Conservation (phyloP, 2,113 vertebrate species). For the Nesogale talazaci region DNA sequence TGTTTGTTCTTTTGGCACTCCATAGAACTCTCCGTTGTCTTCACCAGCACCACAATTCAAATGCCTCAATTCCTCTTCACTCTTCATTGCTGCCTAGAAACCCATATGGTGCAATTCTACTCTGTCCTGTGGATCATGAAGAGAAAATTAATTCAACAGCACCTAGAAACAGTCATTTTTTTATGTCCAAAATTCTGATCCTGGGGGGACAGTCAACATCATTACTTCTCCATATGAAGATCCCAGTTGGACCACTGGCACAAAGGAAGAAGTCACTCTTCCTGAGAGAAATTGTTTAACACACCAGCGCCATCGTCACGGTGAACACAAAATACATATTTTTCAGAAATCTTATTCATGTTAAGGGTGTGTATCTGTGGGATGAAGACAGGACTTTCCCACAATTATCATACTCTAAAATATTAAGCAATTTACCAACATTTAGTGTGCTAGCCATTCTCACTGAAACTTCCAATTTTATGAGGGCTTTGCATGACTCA, state of each 20-base stretch:
- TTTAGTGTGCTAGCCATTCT: too few relatives aligned
- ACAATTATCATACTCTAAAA: too few relatives aligned
- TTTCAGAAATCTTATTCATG: background rate
- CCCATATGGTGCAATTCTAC: background rate
- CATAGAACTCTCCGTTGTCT: too few relatives aligned
- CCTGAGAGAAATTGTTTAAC: background rate
- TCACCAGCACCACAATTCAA: too few relatives aligned
- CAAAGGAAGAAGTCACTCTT: background rate
- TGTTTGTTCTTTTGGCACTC: too few relatives aligned
- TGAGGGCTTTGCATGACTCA: too few relatives aligned
- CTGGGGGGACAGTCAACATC: background rate
- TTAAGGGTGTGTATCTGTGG: background rate
- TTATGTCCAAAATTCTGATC: background rate
- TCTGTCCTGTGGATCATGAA: background rate
- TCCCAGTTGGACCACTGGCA: background rate
- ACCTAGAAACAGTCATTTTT: background rate
- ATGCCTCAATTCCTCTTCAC: too few relatives aligned
- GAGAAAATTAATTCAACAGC: background rate
- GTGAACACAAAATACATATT: background rate
- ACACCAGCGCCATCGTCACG: background rate
- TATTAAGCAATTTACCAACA: too few relatives aligned
- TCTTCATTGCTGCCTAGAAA: too few relatives aligned
- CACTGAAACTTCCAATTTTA: too few relatives aligned
- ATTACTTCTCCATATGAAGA: background rate
- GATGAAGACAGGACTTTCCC: too few relatives aligned